Evolutionary conservation across 2,888 invertebrate species (phyloP), one percentile per base, ranked within the genome.

Genomic region (Phragmatobia fuliginosa): DNA sequence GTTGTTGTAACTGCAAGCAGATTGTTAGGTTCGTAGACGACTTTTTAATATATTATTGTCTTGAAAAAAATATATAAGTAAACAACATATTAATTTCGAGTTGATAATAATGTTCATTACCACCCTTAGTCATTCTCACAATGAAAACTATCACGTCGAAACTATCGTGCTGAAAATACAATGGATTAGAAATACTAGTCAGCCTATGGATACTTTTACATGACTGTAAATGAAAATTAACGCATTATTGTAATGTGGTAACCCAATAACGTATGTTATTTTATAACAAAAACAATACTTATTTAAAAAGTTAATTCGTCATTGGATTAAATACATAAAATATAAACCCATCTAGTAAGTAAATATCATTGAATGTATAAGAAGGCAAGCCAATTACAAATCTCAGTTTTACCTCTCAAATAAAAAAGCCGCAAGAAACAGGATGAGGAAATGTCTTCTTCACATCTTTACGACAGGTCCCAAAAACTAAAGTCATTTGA

Each of bases 401-500:
- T 16, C 18, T 41, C 72, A 67, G 73, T 73, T 65, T 56, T 28
- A 56, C 16, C 28, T 56, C 14, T 56, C 28, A 61, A 52, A 21
- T 49, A 62, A 75, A 87, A 77, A 82, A 77, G 79, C 86, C 84
- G 82, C 82, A 83, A 83, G 79, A 84, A 83, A 87, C 86, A 87
- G 87, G 85, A 85, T 87, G 82, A 85, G 85, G 86, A 62, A 63
- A 85, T 84, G 33, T 65, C 52, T 65, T 52, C 36, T 38, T 58
- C 31, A 31, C 31, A 64, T 83, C 79, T 80, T 83, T 82, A 84
- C 85, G 83, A 85, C 84, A 83, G 81, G 83, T 80, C 81, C 82
- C 83, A 81, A 80, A 81, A 75, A 83, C 83, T 85, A 82, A 91
- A 93, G 93, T 92, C 91, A 93, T 93, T 92, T 88, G 87, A 90